A percentile compares a stretch with the other conserved stretches of the same genome.
Evolutionary conservation across 2,113 vertebrate genomes (phyloP).

Genomic region (Pseudopipra pipra): DNA sequence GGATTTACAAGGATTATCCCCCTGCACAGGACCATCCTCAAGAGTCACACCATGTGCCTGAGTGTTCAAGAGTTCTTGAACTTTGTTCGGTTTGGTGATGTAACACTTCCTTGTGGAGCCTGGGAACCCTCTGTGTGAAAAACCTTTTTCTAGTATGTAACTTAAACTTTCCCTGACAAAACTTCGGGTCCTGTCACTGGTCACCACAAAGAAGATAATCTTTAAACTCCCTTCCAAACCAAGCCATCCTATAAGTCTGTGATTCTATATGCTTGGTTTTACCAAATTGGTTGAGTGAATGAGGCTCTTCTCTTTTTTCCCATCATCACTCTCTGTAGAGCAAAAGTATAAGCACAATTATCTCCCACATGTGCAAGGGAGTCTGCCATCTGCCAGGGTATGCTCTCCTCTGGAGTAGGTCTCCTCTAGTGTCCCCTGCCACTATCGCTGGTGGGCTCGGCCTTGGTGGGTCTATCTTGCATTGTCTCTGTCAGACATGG

Average conservation of each 20-base stretch:
- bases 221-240: not conserved
- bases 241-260: not conserved
- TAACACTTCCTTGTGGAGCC: not conserved
- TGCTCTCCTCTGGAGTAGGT: not conserved
- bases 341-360: not conserved
- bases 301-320: not conserved
- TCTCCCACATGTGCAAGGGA: not conserved
- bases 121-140: not conserved
- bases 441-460: not conserved
- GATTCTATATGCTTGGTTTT: not conserved
- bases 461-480: fast-evolving
- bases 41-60: not conserved
- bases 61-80: not conserved
- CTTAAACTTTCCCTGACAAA: not conserved
- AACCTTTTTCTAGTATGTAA: not conserved
- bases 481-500: not conserved
- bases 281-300: not conserved
- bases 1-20: not conserved
- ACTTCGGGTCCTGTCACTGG: not conserved
- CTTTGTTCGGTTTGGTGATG: not conserved
- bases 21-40: not conserved
- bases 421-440: not conserved
- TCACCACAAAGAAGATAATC: not conserved
- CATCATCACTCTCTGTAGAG: not conserved
- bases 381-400: not conserved